Conservation (phyloP, 2,797 vertebrate genomes). For the Lithobates pipiens region DNA sequence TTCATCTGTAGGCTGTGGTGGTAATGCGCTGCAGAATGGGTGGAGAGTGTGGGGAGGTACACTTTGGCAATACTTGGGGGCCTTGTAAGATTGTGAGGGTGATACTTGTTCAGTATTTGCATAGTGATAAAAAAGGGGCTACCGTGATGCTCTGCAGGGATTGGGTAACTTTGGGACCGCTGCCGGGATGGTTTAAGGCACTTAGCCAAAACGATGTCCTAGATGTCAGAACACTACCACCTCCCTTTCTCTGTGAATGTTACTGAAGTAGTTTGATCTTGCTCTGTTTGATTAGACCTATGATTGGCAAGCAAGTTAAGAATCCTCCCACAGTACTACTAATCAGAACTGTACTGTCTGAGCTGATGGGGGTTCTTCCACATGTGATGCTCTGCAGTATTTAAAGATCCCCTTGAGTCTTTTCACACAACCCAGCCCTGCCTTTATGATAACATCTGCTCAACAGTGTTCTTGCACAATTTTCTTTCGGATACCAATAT, state of each 20-base stretch:
- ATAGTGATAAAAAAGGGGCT: conserved; percentile 8
- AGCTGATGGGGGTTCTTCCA: neutral
- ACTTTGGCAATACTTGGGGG: conserved; percentile 20
- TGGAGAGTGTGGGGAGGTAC: conserved; percentile 22
- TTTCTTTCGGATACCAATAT: conserved; percentile 7
- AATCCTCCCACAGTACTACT: neutral
- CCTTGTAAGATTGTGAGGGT: conserved; percentile 40
- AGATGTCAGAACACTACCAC: neutral
- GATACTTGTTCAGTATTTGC: conserved; percentile 59
- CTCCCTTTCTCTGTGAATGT: too few species aligned
- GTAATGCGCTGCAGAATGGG: conserved; percentile 10
- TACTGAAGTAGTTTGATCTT: neutral
- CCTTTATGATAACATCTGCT: neutral
- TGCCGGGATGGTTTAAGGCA: neutral
- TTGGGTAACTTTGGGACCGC: neutral
- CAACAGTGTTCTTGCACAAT: conserved; percentile 36
- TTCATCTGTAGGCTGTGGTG: conserved; percentile 13
- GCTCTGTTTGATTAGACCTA: conserved; percentile 5
- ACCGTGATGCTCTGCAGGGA: conserved; percentile 58
- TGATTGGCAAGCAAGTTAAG: neutral
- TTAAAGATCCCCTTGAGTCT: neutral
- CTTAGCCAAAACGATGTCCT: neutral
- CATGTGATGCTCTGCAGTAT: conserved; percentile 8
- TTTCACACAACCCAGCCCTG: neutral
- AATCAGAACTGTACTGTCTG: neutral